Base-by-base conservation (phyloP, 2,888 invertebrate species). In the Leptopterna dolabrata region DNA sequence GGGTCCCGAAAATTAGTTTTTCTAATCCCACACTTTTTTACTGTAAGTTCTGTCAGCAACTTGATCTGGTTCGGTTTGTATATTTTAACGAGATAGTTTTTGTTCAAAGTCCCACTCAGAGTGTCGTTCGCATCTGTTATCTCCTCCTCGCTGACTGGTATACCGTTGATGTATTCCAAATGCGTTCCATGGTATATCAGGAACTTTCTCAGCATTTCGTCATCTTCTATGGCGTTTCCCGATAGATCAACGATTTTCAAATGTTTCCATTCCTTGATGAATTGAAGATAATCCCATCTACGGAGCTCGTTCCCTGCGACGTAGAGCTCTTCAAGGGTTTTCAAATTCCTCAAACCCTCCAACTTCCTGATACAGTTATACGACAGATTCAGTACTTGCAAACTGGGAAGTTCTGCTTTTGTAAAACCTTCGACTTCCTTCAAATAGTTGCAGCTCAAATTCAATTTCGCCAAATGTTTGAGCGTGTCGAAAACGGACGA, bases 201-300 rank as follows among this genome's bases (percentile, higher is more conserved):
- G 29, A 87, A 88, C 76, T 81, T 87, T 82, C 81, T 88, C 0
- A 88, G 63, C 45, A 85, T 87, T 51, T 71, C 73, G 30, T 51
- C 76, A 30, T 89, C 87, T 43, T 88, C 85, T 19, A 89, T 43
- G n/a, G 51, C 45, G 29, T 89, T 89, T 24, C 63, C 76, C 11
- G 87, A 76, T 1, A 89, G 27, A 71, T 89, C 89, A 19, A 89
- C 88, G 29, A 88, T 87, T 76, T 82, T 87, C 78, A 89, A 81
- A 24, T 76, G 36, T 63, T 83, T 86, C 70, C 71, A 88, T 11
- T 78, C 55, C 24, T 88, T 87, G 6, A 88, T 84, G 80, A 87
- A 87, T 36, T 82, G 41, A 24, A 88, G 71, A 9, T 76, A 80
- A 19, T 89, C 89, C 41, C 87, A 73, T 71, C 73, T 87, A 14